Evolutionary conservation across 2,113 vertebrate species (phyloP).

Genomic region (Oophaga pumilio): DNA sequence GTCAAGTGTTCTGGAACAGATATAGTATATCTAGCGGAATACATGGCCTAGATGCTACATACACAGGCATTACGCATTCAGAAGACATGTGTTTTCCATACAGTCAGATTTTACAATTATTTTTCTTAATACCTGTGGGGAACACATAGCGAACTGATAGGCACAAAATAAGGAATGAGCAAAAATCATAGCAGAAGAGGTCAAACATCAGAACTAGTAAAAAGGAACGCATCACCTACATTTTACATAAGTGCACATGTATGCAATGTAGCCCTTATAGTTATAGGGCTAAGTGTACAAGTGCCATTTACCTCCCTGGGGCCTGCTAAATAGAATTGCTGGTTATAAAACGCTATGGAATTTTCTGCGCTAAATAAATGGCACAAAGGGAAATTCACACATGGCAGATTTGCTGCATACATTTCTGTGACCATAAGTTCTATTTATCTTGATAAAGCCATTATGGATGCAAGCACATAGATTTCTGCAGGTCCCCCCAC

Average conservation of each 20-base stretch:
- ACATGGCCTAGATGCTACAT: neutral
- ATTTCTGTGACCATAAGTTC: too few relatives aligned
- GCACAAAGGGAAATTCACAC: too few relatives aligned
- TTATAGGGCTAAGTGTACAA: too few relatives aligned
- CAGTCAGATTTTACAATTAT: neutral
- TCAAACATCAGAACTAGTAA: neutral
- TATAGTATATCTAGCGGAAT: neutral
- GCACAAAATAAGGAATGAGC: neutral
- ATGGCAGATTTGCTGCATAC: too few relatives aligned
- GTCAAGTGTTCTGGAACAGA: neutral
- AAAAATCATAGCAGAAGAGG: neutral
- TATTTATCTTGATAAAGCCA: too few relatives aligned
- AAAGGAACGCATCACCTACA: neutral
- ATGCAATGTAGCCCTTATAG: neutral
- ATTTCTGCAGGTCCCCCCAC: too few relatives aligned
- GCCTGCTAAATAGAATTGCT: too few relatives aligned
- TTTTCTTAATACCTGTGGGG: neutral
- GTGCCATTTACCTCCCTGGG: too few relatives aligned
- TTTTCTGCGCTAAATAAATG: too few relatives aligned
- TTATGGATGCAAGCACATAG: too few relatives aligned
- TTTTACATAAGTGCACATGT: neutral
- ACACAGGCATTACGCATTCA: neutral
- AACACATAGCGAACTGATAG: neutral
- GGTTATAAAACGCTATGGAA: too few relatives aligned
- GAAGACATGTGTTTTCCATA: neutral